A percentile compares a stretch with the other conserved stretches of the same genome.
Evolutionary conservation across 2,797 vertebrate genomes (phyloP).

Genomic region (Bradypodion pumilum): DNA sequence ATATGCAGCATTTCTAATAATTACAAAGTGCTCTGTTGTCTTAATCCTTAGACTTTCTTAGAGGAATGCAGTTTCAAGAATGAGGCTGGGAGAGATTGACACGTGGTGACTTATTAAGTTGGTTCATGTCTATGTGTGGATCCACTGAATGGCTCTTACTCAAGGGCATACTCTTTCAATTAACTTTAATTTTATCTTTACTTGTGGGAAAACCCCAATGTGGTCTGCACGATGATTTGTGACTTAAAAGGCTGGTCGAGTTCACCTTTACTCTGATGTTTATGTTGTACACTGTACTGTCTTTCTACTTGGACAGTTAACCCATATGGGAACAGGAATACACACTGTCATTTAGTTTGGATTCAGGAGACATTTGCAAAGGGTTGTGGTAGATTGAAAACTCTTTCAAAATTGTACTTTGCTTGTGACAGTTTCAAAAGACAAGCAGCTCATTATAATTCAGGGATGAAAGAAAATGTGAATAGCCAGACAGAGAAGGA

Average conservation of each 20-base stretch:
- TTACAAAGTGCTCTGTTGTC: not conserved
- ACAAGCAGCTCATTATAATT: not conserved
- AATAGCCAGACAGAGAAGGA: not conserved
- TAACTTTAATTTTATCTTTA: not conserved
- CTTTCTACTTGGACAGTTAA: not conserved
- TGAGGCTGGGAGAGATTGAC: not conserved
- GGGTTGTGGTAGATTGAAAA: not conserved
- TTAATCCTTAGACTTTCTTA: not conserved
- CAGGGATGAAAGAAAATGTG: not conserved
- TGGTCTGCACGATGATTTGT: conserved; percentile 4
- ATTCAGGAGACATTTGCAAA: not conserved
- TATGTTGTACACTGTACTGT: not conserved
- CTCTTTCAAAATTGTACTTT: not conserved
- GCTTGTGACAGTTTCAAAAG: conserved; percentile 13
- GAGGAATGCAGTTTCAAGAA: not conserved
- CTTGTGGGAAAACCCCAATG: not conserved
- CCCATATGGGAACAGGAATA: not conserved
- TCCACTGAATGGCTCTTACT: too few species aligned
- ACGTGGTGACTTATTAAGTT: not conserved
- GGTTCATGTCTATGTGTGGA: not conserved
- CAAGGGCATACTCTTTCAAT: not conserved
- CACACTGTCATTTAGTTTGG: not conserved
- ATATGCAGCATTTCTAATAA: not conserved
- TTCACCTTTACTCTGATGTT: not conserved
- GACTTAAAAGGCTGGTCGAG: not conserved